Conservation (phyloP, 1,140 invertebrate species). For the Zaprionus lachaisei region DNA sequence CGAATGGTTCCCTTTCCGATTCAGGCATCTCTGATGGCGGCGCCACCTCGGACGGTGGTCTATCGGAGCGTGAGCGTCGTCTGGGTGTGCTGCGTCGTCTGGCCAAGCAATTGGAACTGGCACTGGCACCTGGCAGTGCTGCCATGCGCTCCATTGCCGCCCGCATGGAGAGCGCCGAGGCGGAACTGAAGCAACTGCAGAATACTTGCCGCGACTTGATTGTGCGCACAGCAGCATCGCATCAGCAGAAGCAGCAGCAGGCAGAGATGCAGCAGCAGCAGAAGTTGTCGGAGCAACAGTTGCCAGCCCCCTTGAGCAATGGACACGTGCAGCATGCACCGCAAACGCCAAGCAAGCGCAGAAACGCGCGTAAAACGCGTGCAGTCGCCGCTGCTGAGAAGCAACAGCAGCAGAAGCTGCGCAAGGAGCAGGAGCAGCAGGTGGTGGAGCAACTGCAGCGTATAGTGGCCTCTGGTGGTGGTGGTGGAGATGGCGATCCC, state of each 20-base stretch:
- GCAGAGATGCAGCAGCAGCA: slow-evolving; percentile 11
- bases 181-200: slow-evolving; percentile 90
- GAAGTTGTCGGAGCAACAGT: slow-evolving; percentile 35
- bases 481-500: slow-evolving; percentile 76
- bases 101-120: slow-evolving; percentile 88
- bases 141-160: slow-evolving; percentile 87
- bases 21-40: slow-evolving; percentile 91
- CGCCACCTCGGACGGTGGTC: slow-evolving; percentile 88
- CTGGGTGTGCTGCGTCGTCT: slow-evolving; percentile 88
- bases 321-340: slow-evolving; percentile 27
- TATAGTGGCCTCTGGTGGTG: slow-evolving; percentile 47
- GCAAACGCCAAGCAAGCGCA: slow-evolving; percentile 52
- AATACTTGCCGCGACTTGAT: slow-evolving; percentile 91
- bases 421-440: slow-evolving; percentile 39
- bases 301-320: slow-evolving; percentile 23
- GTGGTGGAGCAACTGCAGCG: slow-evolving; percentile 40
- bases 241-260: slow-evolving; percentile 67
- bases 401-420: slow-evolving; percentile 14
- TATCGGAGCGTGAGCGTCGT: slow-evolving; percentile 90
- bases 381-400: slow-evolving; percentile 11
- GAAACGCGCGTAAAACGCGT: slow-evolving; percentile 50
- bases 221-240: slow-evolving; percentile 87
- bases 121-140: slow-evolving; percentile 88
- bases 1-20: slow-evolving; percentile 89
- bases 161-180: slow-evolving; percentile 91